Conservation (phyloP, 1,140 invertebrate species). For the Ooceraea biroi region DNA sequence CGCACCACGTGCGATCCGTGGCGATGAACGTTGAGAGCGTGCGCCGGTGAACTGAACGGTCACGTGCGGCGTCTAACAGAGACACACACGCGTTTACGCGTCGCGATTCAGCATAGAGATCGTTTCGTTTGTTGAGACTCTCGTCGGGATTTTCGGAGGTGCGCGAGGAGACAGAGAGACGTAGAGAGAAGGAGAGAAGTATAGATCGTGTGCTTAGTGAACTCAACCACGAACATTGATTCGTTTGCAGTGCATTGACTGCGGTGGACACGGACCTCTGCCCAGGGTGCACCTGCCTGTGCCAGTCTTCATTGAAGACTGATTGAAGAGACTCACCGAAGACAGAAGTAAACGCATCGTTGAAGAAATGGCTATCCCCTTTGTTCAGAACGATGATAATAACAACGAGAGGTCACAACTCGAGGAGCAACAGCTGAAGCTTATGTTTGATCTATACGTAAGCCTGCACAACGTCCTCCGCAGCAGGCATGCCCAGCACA, state of each 20-base stretch:
- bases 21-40: constrained; percentile 66
- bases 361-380: constrained; percentile 80
- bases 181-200: constrained; percentile 13
- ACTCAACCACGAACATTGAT: constrained; percentile 57
- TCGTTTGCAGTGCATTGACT: constrained; percentile 66
- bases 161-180: constrained; percentile 4
- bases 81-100: constrained; percentile 8
- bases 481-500: constrained; percentile 80
- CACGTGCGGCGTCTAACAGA: constrained; percentile 59
- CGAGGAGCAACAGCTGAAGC: constrained; percentile 82
- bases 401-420: constrained; percentile 79
- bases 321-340: background rate
- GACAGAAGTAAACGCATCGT: background rate
- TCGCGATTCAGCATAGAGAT: background rate
- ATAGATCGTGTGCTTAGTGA: constrained; percentile 44
- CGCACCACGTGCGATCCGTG: constrained; percentile 49
- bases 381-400: constrained; percentile 78
- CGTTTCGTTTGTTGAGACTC: no score
- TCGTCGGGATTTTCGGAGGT: background rate
- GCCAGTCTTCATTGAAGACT: no score
- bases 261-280: background rate
- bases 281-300: background rate
- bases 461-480: constrained; percentile 83
- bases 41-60: constrained; percentile 53
- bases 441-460: constrained; percentile 83